phyloP scores from a whole-genome alignment of 2,113 vertebrate genomes.

The Redunca redunca region DNA sequence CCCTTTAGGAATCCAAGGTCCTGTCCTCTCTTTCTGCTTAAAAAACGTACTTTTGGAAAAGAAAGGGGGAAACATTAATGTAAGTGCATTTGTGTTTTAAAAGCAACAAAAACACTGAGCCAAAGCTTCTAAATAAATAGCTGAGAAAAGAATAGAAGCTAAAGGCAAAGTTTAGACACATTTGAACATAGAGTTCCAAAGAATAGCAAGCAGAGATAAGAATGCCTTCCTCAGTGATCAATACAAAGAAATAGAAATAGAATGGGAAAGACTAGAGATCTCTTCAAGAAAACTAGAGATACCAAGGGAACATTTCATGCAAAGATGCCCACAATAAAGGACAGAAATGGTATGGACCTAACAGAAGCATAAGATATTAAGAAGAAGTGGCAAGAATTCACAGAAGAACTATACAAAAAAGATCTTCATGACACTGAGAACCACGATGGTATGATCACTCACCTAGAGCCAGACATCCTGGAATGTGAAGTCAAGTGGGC shows the following conservation, averaged over 20 bases:
- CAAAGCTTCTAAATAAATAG: neutral
- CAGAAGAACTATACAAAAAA: neutral
- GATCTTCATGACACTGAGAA: neutral
- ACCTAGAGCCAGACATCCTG: neutral
- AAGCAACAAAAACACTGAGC: neutral
- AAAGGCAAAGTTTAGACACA: neutral
- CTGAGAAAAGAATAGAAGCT: neutral
- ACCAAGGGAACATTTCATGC: neutral
- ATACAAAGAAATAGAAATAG: neutral
- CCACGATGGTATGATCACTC: neutral
- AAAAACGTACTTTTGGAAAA: slow-evolving; percentile 19
- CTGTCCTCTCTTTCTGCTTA: neutral
- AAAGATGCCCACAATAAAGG: neutral
- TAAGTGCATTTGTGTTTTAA: neutral
- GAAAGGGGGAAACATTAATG: neutral
- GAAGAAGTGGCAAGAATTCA: neutral
- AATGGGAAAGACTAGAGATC: neutral
- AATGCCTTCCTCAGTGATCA: neutral
- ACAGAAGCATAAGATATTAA: neutral
- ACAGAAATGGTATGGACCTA: neutral
- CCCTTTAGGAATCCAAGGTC: neutral
- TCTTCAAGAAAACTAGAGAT: neutral
- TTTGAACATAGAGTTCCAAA: neutral
- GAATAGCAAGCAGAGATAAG: neutral
- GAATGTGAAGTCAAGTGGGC: neutral